Base-by-base conservation (phyloP, 2,888 invertebrate genomes). In the Gandaritis pyraliata region DNA sequence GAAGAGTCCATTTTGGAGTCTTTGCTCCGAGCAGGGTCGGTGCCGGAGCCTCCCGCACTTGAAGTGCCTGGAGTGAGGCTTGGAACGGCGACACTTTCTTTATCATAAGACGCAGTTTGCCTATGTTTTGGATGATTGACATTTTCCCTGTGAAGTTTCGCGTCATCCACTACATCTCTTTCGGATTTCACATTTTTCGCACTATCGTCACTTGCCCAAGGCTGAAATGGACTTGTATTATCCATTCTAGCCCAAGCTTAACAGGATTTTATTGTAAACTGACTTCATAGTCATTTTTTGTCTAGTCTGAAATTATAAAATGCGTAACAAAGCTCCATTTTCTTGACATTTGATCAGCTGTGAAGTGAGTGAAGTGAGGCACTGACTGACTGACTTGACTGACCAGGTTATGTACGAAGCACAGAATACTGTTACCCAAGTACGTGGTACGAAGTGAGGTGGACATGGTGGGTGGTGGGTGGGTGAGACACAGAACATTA, bases 291-390 rank as follows among this genome's bases (percentile, higher is more conserved):
- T 90, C 80, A 75, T 83, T 79, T 73, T 86, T 85, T 82, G 84
- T 80, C 79, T 80, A 81, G 74, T 82, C 82, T 78, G 81, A 85
- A 63, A 82, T 78, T 81, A 77, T 74, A 84, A 85, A 87, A 88
- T 89, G 90, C 90, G 90, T 91, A 91, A 89, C 91, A 88, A 90
- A 87, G 90, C 90, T 91, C 92, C 92, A 92, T 92, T 90, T 92
- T 90, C 90, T 87, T 91, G 91, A 91, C 92, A 89, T 91, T 92
- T 87, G 91, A 92, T 92, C 92, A 92, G 91, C 92, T 93, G 90
- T 91, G 87, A 79, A 85, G 87, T 78, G 88, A 88, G 81, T n/a
- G n/a, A n/a, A n/a, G n/a, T n/a, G n/a, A n/a, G n/a, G n/a, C n/a
- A n/a, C n/a, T n/a, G n/a, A n/a, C n/a, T n/a, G n/a, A n/a, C n/a